Evolutionary conservation across 2,888 invertebrate species (phyloP), one percentile per base, ranked within the genome.

Genomic region (Antitype chi): DNA sequence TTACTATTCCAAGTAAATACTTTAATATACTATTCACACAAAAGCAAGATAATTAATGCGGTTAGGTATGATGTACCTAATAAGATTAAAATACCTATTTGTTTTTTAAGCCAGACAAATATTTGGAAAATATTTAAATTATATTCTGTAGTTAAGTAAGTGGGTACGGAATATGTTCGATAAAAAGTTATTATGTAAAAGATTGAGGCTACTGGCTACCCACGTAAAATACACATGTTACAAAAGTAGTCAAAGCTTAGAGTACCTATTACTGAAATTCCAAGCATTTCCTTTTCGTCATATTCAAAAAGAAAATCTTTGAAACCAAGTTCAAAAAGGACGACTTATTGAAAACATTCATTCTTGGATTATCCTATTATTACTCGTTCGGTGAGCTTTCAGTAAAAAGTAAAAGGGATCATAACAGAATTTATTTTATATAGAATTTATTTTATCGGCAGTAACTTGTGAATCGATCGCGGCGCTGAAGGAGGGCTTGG

Each of bases 361-460:
- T 95, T 94, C 91, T 90, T 87, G 92, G 94, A 95, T 95, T 93
- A 95, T 94, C 94, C 94, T 91, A 92, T 94, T 94, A 94, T 94
- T 93, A 93, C 92, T 93, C 90, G 88, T 89, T 89, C 88, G 88
- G 89, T 92, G 91, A 92, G 92, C 92, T 91, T 91, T 92, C 90
- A 89, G 92, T 92, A 92, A 94, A 94, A 94, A 92, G 93, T 93
- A 93, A 94, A 95, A 93, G 92, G 94, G 94, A 95, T 94, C 94
- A 94, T 94, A 94, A 93, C 93, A 91, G 88, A 95, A 95, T 95
- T 94, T 95, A 95, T 95, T 94, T 92, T 93, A 94, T 93, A 94
- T 90, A 93, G 92, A 94, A 93, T 94, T 93, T 94, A 94, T 94
- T 95, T 94, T 95, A 95, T 94, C 91, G 94, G 87, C 89, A 91